Percentiles rank a stretch among this genome's conserved stretches.
Conservation (phyloP, 2,888 invertebrate genomes). For the Noctuana brunneofusca region DNA sequence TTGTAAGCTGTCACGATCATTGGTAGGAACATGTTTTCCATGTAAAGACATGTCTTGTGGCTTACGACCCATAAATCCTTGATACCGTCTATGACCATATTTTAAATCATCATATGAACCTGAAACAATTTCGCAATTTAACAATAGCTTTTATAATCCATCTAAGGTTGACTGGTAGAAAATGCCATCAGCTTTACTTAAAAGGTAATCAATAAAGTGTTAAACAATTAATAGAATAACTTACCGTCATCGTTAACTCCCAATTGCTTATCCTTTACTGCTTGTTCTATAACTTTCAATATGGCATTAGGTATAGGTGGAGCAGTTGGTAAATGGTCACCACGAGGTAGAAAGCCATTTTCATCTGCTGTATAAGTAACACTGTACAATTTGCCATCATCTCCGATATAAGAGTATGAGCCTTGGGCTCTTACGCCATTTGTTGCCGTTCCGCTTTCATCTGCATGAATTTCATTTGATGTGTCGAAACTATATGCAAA, state of each 20-base stretch:
- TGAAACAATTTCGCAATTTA: no score
- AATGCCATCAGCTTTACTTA: no score
- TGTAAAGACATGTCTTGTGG: not conserved
- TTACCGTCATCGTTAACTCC: slow-evolving; percentile 68
- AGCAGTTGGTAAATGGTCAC: slow-evolving; percentile 71
- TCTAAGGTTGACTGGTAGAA: no score
- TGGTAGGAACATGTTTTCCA: not conserved
- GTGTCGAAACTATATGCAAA: slow-evolving; percentile 67
- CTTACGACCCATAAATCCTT: slow-evolving; percentile 36
- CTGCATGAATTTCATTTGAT: slow-evolving; percentile 69
- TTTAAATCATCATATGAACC: slow-evolving; percentile 67
- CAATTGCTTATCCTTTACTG: slow-evolving; percentile 53
- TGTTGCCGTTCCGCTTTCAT: slow-evolving; percentile 62
- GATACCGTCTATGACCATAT: slow-evolving; percentile 64
- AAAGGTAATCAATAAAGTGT: not conserved
- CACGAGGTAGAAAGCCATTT: slow-evolving; percentile 66
- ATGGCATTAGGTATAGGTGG: slow-evolving; percentile 71
- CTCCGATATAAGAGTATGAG: slow-evolving; percentile 66
- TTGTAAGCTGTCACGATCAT: not conserved
- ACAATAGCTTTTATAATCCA: no score
- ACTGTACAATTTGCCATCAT: slow-evolving; percentile 67
- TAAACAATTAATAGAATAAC: slow-evolving; percentile 30
- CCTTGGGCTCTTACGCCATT: slow-evolving; percentile 66
- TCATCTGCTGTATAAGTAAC: slow-evolving; percentile 69
- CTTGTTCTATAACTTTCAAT: slow-evolving; percentile 62